Conservation (phyloP, 2,113 vertebrate species). For the Pseudorhombus dupliciocellatus region DNA sequence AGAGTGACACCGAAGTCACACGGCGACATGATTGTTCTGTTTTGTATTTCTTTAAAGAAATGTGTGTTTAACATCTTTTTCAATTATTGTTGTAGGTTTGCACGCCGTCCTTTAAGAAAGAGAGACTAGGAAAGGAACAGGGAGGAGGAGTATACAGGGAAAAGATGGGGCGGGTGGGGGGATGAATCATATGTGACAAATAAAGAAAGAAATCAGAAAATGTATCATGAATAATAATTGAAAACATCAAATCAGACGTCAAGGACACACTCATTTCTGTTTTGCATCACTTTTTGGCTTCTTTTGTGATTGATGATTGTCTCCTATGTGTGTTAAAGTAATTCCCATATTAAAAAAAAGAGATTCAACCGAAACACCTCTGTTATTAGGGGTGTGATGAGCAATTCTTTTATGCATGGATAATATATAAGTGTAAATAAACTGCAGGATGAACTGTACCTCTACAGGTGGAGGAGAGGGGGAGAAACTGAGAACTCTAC, state of each 20-base stretch:
- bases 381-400: conserved; percentile 71
- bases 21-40: conserved; percentile 87
- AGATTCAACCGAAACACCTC: conserved; percentile 70
- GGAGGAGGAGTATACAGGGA: neutral
- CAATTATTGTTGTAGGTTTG: conserved; percentile 58
- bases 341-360: conserved; percentile 77
- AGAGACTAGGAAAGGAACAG: neutral
- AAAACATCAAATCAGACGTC: conserved; percentile 14
- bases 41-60: conserved; percentile 41
- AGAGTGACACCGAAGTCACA: conserved; percentile 80
- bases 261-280: conserved; percentile 36
- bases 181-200: neutral
- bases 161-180: neutral
- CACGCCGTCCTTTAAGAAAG: conserved; percentile 53
- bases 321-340: conserved; percentile 77
- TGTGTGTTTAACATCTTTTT: conserved; percentile 46
- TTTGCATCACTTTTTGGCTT: conserved; percentile 41
- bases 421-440: conserved; percentile 82
- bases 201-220: conserved; percentile 1
- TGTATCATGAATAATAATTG: conserved; percentile 1
- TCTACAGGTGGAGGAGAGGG: conserved; percentile 71
- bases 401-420: conserved; percentile 83
- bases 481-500: conserved; percentile 49
- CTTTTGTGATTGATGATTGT: conserved; percentile 67
- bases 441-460: conserved; percentile 77